Base-by-base conservation (phyloP, 1,140 invertebrate species). In the Lepidurus arcticus region DNA sequence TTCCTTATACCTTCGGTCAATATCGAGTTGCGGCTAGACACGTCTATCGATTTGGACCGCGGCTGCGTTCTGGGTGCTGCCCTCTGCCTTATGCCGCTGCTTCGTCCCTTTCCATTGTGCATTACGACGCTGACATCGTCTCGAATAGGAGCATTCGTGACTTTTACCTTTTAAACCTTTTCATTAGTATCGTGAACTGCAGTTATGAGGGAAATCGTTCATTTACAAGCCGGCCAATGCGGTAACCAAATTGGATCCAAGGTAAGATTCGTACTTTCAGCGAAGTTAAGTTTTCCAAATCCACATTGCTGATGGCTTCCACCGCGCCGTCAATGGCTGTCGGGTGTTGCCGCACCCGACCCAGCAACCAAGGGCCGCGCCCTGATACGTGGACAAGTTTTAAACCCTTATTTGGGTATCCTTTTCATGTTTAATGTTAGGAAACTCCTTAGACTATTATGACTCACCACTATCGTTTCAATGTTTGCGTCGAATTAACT, bases 181-280 rank as follows among this genome's bases (percentile, higher is more conserved):
- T 81, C 77, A 53, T 83, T 78, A 65, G 42, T 78, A 53, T 21
- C 78, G 73, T 80, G 73, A 73, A 44, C 78, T 73, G 73, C 43
- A 74, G 87, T 82, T 79, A 92, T 92, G 91, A 88, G 91, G 83
- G 91, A 92, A 88, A 92, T 92, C 83, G 90, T 92, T 80, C 91
- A 92, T 84, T 86, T 92, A 79, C 91, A 92, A 84, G 91, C 90
- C 79, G 91, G 91, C 79, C 91, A 92, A 85, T 92, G 91, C 83
- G 91, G 91, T 76, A 92, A 92, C 84, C 91, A 92, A 84, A 91
- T 92, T 82, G 91, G 91, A 82, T 89, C 90, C 7, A 92, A 92
- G 87, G 90, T 91, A 85, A 84, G 81, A 26, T 44, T 42, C 44
- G 7, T 42, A 44, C 42, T 78, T 42, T 78, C 73, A n/a, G n/a